Conservation (phyloP, 2,797 vertebrate genomes). For the Kryptopterus vitreolus region DNA sequence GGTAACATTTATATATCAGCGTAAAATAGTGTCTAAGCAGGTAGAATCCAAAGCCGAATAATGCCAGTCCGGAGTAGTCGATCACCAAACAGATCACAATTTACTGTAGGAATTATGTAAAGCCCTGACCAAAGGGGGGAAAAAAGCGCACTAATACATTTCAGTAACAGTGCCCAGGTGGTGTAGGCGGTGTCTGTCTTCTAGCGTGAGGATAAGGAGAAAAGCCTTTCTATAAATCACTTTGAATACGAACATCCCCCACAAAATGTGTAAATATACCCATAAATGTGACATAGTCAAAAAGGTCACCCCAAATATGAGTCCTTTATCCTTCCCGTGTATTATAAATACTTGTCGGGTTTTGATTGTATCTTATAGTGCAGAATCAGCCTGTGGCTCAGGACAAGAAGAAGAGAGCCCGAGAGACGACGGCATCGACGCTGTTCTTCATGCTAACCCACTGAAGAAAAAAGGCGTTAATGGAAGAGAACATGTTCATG, state of each 20-base stretch:
- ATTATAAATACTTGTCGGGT: neutral
- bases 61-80: neutral
- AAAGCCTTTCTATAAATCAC: neutral
- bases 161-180: neutral
- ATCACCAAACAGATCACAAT: neutral
- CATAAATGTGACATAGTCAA: neutral
- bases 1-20: too few relatives aligned
- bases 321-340: neutral
- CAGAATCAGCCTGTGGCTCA: neutral
- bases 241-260: neutral
- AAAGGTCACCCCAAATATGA: neutral
- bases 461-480: neutral
- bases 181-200: neutral
- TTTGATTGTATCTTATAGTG: conserved; percentile 4
- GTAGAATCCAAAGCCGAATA: neutral
- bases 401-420: neutral
- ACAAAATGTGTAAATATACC: neutral
- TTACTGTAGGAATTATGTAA: neutral
- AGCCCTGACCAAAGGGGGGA: neutral
- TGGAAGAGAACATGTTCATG: conserved; percentile 16
- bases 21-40: neutral
- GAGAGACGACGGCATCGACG: neutral
- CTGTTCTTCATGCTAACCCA: neutral
- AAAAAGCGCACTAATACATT: neutral
- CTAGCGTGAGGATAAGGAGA: neutral